Evolutionary conservation across 2,888 invertebrate genomes (phyloP), one percentile per base, ranked within the genome.

Genomic region (Ernsta delagoae): DNA sequence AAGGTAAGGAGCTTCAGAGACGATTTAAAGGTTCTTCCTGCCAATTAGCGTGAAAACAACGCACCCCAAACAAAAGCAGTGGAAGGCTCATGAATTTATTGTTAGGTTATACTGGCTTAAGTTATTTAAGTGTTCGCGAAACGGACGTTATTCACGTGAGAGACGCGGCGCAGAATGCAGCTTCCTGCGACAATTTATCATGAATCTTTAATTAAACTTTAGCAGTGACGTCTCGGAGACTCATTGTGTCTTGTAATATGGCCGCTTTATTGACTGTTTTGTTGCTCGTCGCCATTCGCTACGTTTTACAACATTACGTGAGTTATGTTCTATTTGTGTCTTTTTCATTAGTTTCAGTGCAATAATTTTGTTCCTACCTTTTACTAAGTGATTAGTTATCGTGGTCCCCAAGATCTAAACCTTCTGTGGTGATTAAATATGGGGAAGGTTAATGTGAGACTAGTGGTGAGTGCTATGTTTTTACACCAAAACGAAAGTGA

Each of bases 171-270:
- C 83, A 87, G 87, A 88, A 87, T 91, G 90, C 92, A 91, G 88
- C 90, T 90, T 89, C 90, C 89, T 86, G 83, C 85, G 87, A 89
- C 90, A 90, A 92, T 92, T 92, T 92, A 92, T 92, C 92, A 92
- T 92, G 91, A 92, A 92, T 92, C 92, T 92, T 92, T 92, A 92
- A 92, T 92, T 92, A 92, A 92, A 92, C 87, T 92, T 92, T 87
- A 88, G 83, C 89, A 85, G 84, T 85, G 86, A 87, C 87, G 89
- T 87, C 82, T 86, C 84, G 80, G 84, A 79, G 78, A 80, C 86
- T 86, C 85, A 85, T 87, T 88, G 86, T 88, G 83, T 81, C 80
- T 83, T 79, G 81, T 53, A 53, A 71, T 74, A 73, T 73, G 71
- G 65, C 70, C 64, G 67, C 70, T 68, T 70, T 73, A 75, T 72